Evolutionary conservation across 2,888 invertebrate genomes (phyloP).

Genomic region (Branchellion lobata): DNA sequence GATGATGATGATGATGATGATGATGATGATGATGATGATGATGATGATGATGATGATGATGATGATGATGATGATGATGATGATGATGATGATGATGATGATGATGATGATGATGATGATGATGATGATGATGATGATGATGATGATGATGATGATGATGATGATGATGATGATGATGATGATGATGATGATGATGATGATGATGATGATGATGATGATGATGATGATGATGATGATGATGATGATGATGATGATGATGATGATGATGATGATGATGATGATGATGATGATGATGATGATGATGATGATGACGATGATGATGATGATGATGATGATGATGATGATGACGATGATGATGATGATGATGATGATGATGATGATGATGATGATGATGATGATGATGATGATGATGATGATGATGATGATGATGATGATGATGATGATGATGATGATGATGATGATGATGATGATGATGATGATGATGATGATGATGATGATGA

Average conservation of each 20-base stretch:
- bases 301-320: not conserved
- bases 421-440: not conserved
- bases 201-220: constrained; percentile 15
- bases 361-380: not conserved
- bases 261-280: not conserved
- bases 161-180: not conserved
- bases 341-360: no score
- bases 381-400: not conserved
- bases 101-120: constrained; percentile 11
- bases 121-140: not conserved
- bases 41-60: constrained; percentile 17
- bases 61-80: not conserved
- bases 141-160: not conserved
- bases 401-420: not conserved
- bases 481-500: not conserved
- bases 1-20: constrained; percentile 11
- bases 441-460: no score
- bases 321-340: not conserved
- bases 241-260: not conserved
- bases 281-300: not conserved
- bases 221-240: not conserved
- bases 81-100: not conserved
- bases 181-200: constrained; percentile 13
- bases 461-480: not conserved
- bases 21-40: constrained; percentile 16